These are phyloP conservation scores for Papilio gigon DNA, from an alignment of 2,888 invertebrate genomes.

Conservation along the genomic window DNA sequence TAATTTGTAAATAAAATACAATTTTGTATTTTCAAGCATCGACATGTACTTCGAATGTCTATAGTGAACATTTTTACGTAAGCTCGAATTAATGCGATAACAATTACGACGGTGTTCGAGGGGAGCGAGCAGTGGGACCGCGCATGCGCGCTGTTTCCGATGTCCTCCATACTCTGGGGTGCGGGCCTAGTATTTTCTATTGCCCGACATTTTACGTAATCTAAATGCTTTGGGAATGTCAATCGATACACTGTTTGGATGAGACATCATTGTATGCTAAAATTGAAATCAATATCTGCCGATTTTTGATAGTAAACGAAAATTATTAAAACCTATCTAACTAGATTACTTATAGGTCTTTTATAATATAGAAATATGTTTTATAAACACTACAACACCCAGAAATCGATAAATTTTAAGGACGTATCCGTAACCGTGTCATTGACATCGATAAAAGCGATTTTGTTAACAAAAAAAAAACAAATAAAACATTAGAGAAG, in stretches of 20 bases:
- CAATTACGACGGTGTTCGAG: conserved; percentile 44
- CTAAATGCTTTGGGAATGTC: conserved; percentile 28
- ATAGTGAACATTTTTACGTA: conserved; percentile 15
- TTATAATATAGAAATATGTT: not conserved
- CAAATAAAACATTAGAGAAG: conserved; percentile 6
- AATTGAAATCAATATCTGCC: too few relatives aligned
- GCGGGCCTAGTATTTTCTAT: conserved; percentile 28
- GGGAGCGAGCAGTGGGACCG: conserved; percentile 43
- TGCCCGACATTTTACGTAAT: conserved; percentile 34
- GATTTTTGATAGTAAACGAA: not conserved
- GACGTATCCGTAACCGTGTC: conserved; percentile 1
- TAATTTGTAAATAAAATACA: too few relatives aligned
- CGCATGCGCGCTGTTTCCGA: conserved; percentile 44
- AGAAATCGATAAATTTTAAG: not conserved
- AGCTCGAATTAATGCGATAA: conserved; percentile 44
- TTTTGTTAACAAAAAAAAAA: conserved; percentile 12
- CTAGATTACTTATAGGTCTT: not conserved
- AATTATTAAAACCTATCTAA: not conserved
- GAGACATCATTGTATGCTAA: not conserved
- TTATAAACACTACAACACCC: not conserved
- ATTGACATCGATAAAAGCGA: conserved; percentile 19
- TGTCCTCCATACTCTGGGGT: conserved; percentile 26
- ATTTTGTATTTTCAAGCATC: too few relatives aligned
- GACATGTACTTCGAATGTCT: too few relatives aligned
- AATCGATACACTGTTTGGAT: conserved; percentile 32